Base-by-base conservation (phyloP, 1,140 invertebrate species). In the Plodia interpunctella region DNA sequence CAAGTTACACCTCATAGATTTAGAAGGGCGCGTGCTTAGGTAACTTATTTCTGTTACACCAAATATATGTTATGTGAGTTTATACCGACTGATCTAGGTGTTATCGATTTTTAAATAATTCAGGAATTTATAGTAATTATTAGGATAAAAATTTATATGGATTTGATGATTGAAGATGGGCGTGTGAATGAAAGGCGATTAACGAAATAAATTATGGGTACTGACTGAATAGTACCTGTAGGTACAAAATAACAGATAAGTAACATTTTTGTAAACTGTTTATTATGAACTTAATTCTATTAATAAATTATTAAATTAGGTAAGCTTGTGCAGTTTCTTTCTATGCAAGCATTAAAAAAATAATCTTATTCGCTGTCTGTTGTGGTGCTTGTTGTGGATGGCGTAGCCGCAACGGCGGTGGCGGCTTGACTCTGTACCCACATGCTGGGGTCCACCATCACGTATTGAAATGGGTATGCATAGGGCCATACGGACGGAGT, bases 401-500 rank as follows among this genome's bases (percentile, higher is more conserved):
- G 44, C 20, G 63, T 44, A 25, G 61, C 44, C 17, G 64, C 21
- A 20, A 18, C 50, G 10, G 65, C 59, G n/a, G 66, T 6, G 21
- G 21, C 55, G 18, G 65, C 61, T 68, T 74, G 70, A 35, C 44
- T 63, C 28, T 80, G 72, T 10, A 66, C 55, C 81, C 80, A 87
- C 0, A 74, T 53, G 17, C 35, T 68, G 1, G 86, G 83, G 54
- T 84, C 80, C 19, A 87, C 64, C 77, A 86, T 78, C 5, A 86
- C 61, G 32, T 86, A 86, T 50, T 81, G 78, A 60, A 78, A 70
- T 0, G 85, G 83, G 63, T 86, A 83, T 5, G 72, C 55, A 28
- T 81, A 83, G 9, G 78, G 76, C 65, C 74, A 77, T 18, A 71
- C 65, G 15, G 77, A 55, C 15, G 63, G 54, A 15, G 58, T 21